Evolutionary conservation across 2,113 vertebrate genomes (phyloP).

Genomic region (Leucosticte australis): DNA sequence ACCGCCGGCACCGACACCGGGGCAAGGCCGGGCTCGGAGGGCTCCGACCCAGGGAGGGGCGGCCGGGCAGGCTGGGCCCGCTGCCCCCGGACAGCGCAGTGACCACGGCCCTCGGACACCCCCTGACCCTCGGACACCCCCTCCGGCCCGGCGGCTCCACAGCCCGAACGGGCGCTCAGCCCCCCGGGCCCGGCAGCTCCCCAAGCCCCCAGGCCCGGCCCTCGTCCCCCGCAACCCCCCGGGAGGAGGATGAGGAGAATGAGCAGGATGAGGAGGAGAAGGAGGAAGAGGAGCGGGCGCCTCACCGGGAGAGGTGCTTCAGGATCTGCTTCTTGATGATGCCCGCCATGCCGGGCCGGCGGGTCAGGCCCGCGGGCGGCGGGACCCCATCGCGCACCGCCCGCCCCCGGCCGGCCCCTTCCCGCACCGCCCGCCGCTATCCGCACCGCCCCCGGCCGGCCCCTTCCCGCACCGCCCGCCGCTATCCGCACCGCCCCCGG

Average conservation of each 20-base stretch:
- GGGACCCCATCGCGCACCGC: neutral
- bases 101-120: neutral
- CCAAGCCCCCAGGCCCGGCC: neutral
- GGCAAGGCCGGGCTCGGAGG: neutral
- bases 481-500: too few species aligned
- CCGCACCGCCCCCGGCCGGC: too few species aligned
- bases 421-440: too few species aligned
- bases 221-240: neutral
- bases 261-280: neutral
- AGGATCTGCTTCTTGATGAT: slow-evolving; percentile 96
- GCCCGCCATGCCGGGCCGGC: slow-evolving; percentile 82
- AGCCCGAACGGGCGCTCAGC: neutral
- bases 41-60: neutral
- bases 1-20: neutral
- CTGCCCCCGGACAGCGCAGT: neutral
- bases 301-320: slow-evolving; percentile 95
- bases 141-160: neutral
- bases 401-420: too few species aligned
- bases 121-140: neutral
- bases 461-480: too few species aligned
- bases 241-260: neutral
- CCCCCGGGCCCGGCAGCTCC: neutral
- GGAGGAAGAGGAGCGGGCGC: too few species aligned
- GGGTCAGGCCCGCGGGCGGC: neutral
- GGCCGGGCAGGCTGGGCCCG: neutral